Evolutionary conservation across 2,888 invertebrate species (phyloP).

Genomic region (Alsophila aescularia): DNA sequence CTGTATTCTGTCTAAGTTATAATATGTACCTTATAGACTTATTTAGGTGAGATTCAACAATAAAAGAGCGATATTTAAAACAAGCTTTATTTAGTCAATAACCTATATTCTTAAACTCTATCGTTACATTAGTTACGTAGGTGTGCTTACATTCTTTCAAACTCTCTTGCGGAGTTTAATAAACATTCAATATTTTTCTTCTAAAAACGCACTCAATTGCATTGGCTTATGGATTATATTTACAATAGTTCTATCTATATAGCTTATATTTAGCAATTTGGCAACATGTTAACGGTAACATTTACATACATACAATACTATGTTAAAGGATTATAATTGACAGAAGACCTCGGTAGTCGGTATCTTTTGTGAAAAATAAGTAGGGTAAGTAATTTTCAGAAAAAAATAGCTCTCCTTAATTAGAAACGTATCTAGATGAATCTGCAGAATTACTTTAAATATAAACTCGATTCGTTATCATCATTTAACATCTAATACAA

Average conservation of each 20-base stretch:
- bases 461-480: neutral
- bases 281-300: constrained; percentile 78
- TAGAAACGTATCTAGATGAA: neutral
- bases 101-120: constrained; percentile 64
- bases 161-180: constrained; percentile 44
- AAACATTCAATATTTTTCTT: constrained; percentile 68
- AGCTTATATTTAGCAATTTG: constrained; percentile 77
- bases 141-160: constrained; percentile 56
- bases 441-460: too few relatives aligned
- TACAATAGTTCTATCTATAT: constrained; percentile 75
- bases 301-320: constrained; percentile 62
- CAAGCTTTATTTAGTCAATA: constrained; percentile 80
- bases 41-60: neutral
- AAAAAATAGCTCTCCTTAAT: neutral
- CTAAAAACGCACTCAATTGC: constrained; percentile 69
- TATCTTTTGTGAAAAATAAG: constrained; percentile 24
- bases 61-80: constrained; percentile 59
- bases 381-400: neutral
- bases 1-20: too few relatives aligned
- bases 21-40: neutral
- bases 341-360: constrained; percentile 64
- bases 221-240: constrained; percentile 74
- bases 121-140: constrained; percentile 62
- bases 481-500: neutral
- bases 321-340: constrained; percentile 71